These are phyloP conservation scores for Microtus oregoni DNA, from an alignment of 2,113 vertebrate genomes.

Conservation along the genomic window DNA sequence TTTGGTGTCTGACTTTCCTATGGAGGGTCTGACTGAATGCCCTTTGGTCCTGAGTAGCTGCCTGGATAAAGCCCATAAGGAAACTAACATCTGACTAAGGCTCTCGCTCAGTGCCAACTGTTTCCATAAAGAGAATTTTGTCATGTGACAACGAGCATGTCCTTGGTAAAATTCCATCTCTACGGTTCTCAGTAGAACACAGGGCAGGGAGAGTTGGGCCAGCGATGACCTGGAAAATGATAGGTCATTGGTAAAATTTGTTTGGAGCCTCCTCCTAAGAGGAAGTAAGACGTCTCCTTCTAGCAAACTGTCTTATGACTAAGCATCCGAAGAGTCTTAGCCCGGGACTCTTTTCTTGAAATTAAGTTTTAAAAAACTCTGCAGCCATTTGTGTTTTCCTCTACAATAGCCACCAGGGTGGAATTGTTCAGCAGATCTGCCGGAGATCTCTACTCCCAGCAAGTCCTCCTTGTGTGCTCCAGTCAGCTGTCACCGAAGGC, in stretches of 20 bases:
- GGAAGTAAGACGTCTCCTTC: background rate
- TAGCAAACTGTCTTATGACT: background rate
- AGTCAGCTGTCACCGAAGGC: background rate
- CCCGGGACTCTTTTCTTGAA: background rate
- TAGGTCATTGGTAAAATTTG: background rate
- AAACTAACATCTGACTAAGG: background rate
- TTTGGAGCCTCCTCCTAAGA: background rate
- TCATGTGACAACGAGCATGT: background rate
- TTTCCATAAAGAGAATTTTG: background rate
- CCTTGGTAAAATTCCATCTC: background rate
- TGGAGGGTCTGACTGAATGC: background rate
- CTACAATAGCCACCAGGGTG: background rate
- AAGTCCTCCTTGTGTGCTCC: background rate
- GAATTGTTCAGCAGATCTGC: background rate
- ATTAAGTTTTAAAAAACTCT: background rate
- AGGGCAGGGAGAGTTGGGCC: background rate
- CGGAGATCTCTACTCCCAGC: background rate
- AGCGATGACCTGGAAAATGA: background rate
- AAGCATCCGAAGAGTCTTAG: background rate
- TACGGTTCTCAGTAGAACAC: background rate
- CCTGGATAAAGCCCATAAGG: background rate
- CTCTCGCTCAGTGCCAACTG: background rate
- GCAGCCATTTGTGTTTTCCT: background rate
- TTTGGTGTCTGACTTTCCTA: background rate
- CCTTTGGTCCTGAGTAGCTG: background rate